phyloP scores from a whole-genome alignment of 2,888 invertebrate species.

The Caenorhabditis drosophilae region DNA sequence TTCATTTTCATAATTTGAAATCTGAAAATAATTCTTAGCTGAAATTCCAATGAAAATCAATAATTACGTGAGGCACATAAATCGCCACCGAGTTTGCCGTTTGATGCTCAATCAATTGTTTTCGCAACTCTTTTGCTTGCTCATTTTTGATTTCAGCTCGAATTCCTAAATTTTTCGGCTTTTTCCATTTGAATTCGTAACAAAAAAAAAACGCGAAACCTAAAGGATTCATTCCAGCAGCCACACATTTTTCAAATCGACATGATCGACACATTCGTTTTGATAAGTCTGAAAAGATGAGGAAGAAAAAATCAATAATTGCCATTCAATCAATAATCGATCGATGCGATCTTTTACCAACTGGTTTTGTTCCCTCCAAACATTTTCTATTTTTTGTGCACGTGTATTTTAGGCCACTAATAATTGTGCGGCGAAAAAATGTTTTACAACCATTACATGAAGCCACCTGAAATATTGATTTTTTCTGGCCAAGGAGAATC shows the following conservation, averaged over 20 bases:
- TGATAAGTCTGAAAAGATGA: constrained; percentile 12
- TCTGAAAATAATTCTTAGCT: neutral
- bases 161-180: constrained; percentile 15
- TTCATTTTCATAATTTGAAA: constrained; percentile 21
- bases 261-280: constrained; percentile 24
- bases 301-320: constrained; percentile 3
- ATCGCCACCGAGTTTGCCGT: too few relatives aligned
- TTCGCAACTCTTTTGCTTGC: constrained; percentile 1
- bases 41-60: too few relatives aligned
- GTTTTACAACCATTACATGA: constrained; percentile 35
- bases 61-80: too few relatives aligned
- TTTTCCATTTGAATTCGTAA: too few relatives aligned
- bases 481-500: too few relatives aligned
- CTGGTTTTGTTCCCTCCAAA: constrained; percentile 9
- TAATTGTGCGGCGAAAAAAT: constrained; percentile 27
- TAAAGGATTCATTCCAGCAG: constrained; percentile 29
- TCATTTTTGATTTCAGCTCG: constrained; percentile 25
- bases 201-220: too few relatives aligned
- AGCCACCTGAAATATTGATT: constrained; percentile 7
- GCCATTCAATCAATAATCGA: constrained; percentile 9
- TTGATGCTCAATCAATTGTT: too few relatives aligned
- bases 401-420: constrained; percentile 15
- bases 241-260: constrained; percentile 29
- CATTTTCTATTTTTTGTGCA: constrained; percentile 18
- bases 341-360: too few relatives aligned